Conservation (phyloP, 23 tunicate genomes). For the Aplidium turbinatum region DNA sequence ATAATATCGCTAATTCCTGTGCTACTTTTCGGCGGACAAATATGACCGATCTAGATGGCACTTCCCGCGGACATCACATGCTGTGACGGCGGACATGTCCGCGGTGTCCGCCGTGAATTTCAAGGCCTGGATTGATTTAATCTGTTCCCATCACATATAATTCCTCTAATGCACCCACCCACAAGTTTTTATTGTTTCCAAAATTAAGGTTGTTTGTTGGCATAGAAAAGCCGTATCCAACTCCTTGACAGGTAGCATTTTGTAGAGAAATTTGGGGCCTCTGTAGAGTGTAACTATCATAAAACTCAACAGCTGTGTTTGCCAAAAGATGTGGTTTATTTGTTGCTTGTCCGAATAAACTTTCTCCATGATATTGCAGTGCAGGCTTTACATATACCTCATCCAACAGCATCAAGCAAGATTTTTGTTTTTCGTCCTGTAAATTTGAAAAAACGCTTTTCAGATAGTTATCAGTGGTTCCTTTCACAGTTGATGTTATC, state of each 20-base stretch:
- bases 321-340: constrained; percentile 1
- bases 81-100: too few species aligned
- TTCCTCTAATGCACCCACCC: background rate
- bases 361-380: constrained; percentile 16
- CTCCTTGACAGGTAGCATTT: constrained; percentile 20
- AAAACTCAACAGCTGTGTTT: background rate
- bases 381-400: constrained; percentile 14
- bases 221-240: background rate
- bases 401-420: background rate
- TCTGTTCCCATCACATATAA: constrained; percentile 13
- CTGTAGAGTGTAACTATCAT: too few species aligned
- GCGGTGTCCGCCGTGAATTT: too few species aligned
- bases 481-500: too few species aligned
- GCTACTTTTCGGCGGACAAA: too few species aligned
- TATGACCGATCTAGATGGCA: too few species aligned
- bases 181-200: background rate
- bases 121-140: constrained; percentile 12
- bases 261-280: constrained; percentile 9
- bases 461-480: too few species aligned
- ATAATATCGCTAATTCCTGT: too few species aligned
- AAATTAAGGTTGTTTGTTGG: constrained; percentile 3
- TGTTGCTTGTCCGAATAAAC: background rate
- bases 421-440: too few species aligned
- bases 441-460: too few species aligned
- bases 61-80: too few species aligned